phyloP scores from a whole-genome alignment of 2,888 invertebrate species.

The Auanema freiburgensis region DNA sequence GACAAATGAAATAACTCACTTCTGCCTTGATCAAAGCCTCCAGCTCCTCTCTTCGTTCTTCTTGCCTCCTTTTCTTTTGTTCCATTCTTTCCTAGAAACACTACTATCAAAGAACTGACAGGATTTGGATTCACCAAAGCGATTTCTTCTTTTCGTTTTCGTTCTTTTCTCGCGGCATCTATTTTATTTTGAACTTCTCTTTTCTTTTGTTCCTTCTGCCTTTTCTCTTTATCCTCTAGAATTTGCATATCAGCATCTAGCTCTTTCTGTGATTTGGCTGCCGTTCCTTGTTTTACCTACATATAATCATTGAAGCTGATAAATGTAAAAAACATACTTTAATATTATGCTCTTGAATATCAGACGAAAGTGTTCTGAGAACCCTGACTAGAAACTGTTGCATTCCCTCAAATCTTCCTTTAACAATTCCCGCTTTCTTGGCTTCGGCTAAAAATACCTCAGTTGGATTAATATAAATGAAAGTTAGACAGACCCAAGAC shows the following conservation, averaged over 20 bases:
- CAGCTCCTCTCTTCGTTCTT: conserved; percentile 6
- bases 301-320: background rate
- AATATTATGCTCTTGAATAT: conserved; percentile 29
- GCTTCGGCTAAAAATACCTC: conserved; percentile 20
- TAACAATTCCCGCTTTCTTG: conserved; percentile 29
- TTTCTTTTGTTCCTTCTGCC: conserved; percentile 35
- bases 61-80: conserved; percentile 14
- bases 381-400: conserved; percentile 26
- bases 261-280: conserved; percentile 39
- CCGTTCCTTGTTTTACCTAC: conserved; percentile 37
- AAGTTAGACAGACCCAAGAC: conserved; percentile 19
- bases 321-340: conserved; percentile 17
- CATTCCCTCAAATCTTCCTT: conserved; percentile 37
- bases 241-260: conserved; percentile 38
- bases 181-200: conserved; percentile 36
- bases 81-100: conserved; percentile 7
- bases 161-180: conserved; percentile 25
- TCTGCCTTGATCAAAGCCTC: conserved; percentile 17
- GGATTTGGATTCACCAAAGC: background rate
- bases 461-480: no score
- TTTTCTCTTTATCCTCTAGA: conserved; percentile 36
- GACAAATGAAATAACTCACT: no score
- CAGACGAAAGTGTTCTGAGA: conserved; percentile 21
- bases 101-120: background rate
- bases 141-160: conserved; percentile 20